Base-by-base conservation (phyloP, 2,888 invertebrate genomes). In the Pseudanteris insignis region DNA sequence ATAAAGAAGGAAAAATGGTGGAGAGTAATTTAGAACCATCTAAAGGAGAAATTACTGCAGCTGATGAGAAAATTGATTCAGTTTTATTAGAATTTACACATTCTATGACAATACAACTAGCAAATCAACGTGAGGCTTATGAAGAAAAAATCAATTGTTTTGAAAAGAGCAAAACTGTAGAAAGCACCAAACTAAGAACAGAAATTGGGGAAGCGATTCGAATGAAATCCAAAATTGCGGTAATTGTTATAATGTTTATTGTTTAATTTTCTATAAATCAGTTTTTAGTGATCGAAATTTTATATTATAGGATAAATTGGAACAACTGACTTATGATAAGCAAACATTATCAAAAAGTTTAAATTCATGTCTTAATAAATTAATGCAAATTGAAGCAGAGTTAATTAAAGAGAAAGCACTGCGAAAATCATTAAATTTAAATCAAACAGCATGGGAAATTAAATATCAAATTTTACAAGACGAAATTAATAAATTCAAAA, bases 1-100 rank as follows among this genome's bases (percentile, higher is more conserved):
- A 94, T 81, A 96, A 98, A 82, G 98, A 98, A 82, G 98, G 97
- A 12, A 98, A 98, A 81, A 84, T 97, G 73, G 96, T 98, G n/a
- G 89, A 91, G 7, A 58, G 58, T 25, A 85, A 88, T 0, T 73
- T 71, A 7, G 75, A 78, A 36, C 67, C 74, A 10, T 67, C 70
- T 0, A 79, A 80, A 59, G 69, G 71, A 4, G 82, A 82, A 68
- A 88, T 89, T 0, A 87, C 86, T 1, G 84, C 85, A 11, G 84
- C 84, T 34, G 86, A 86, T 66, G 94, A 94, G 69, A 99, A 98
- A 82, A 85, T 96, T 48, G 96, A 97, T 81, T 89, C 95, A 0
- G 89, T 98, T 41, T 96, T 96, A 78, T 84, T 98, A 59, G 98
- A 99, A 84, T 98, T 96, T 78, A 96, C 96, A 0, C 96, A 97